Evolutionary conservation across 2,113 vertebrate genomes (phyloP).

Genomic region (Vidua chalybeata): DNA sequence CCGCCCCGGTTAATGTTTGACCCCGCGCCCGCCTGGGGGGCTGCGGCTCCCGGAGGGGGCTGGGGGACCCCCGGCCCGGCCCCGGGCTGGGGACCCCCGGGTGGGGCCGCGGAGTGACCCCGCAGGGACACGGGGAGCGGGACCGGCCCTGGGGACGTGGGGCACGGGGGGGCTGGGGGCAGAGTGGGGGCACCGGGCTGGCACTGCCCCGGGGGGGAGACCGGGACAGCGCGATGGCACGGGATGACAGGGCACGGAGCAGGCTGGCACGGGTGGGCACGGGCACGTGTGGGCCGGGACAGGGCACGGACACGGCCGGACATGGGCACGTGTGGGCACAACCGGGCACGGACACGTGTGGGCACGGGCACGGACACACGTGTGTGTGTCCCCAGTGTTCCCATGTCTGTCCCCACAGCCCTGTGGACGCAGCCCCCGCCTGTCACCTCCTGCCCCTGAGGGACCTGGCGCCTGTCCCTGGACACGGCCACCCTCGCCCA

Average conservation of each 20-base stretch:
- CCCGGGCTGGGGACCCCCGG: background rate
- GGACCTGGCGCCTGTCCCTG: background rate
- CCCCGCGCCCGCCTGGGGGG: background rate
- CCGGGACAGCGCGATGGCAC: background rate
- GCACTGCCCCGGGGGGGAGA: background rate
- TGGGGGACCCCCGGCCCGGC: background rate
- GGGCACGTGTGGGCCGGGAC: background rate
- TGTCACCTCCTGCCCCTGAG: background rate
- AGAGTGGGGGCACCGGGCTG: no score
- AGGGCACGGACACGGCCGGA: background rate
- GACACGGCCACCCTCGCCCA: background rate
- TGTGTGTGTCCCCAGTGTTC: background rate
- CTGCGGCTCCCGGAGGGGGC: background rate
- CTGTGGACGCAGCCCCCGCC: background rate
- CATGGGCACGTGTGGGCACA: background rate
- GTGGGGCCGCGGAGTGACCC: background rate
- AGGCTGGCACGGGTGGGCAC: background rate
- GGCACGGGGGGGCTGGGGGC: no score
- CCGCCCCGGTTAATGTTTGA: background rate
- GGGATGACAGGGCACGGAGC: background rate
- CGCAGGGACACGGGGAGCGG: background rate
- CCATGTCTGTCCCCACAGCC: background rate
- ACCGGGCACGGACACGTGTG: background rate
- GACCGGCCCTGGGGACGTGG: background rate
- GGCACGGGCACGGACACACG: background rate